These are phyloP conservation scores for Endotricha flammealis DNA, from an alignment of 2,888 invertebrate genomes.

Conservation along the genomic window DNA sequence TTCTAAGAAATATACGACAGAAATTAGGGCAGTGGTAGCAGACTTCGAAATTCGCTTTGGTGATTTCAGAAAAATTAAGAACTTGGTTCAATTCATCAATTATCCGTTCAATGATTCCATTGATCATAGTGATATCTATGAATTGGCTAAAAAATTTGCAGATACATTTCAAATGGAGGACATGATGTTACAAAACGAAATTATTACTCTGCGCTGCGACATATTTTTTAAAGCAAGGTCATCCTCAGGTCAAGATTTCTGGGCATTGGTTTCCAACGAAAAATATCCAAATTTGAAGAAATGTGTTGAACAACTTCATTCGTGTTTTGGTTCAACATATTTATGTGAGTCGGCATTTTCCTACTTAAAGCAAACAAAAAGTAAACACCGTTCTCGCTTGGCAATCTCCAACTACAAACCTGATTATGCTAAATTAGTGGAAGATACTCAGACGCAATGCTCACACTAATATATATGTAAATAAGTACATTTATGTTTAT, in stretches of 20 bases:
- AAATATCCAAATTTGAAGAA: conserved; percentile 28
- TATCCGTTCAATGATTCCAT: conserved; percentile 26
- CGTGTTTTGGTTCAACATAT: conserved; percentile 18
- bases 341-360: conserved; percentile 24
- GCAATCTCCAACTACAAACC: conserved; percentile 25
- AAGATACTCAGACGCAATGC: conserved; percentile 20
- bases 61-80: conserved; percentile 20
- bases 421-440: conserved; percentile 23
- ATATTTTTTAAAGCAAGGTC: conserved; percentile 25
- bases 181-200: conserved; percentile 12
- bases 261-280: conserved; percentile 27
- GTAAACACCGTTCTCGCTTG: conserved; percentile 26
- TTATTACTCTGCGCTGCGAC: conserved; percentile 19
- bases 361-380: conserved; percentile 19
- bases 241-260: conserved; percentile 23
- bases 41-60: conserved; percentile 22
- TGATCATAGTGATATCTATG: conserved; percentile 25
- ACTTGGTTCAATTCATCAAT: conserved; percentile 22
- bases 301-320: conserved; percentile 25
- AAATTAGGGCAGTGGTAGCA: conserved; percentile 24
- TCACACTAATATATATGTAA: conserved; percentile 19
- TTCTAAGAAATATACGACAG: conserved; percentile 22
- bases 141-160: conserved; percentile 24
- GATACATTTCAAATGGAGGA: conserved; percentile 25
- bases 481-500: background rate